These are phyloP conservation scores for Callinectes sapidus DNA, from an alignment of 2,888 invertebrate species.

Conservation along the genomic window DNA sequence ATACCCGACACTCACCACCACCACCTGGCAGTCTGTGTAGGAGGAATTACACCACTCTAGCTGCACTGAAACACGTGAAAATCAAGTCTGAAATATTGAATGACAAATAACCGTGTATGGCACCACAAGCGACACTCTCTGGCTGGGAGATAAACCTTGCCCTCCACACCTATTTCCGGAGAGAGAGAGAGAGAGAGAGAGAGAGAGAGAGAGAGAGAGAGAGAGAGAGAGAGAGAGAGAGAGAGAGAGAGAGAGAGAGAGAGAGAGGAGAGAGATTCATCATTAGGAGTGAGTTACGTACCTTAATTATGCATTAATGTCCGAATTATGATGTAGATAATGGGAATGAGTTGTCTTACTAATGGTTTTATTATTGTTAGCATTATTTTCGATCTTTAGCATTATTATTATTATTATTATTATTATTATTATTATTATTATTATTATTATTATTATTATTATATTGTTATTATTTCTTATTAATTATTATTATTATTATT, in stretches of 20 bases:
- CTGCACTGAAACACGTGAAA: not conserved
- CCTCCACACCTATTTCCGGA: not conserved
- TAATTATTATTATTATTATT: not conserved
- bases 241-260: not conserved
- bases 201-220: not conserved
- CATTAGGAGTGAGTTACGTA: not conserved
- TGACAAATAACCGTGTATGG: not conserved
- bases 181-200: constrained; percentile 21
- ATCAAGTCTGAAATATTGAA: not conserved
- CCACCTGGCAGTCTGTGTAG: not conserved
- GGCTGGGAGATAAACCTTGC: not conserved
- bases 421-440: not conserved
- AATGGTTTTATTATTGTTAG: not conserved
- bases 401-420: not conserved
- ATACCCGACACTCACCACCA: not conserved
- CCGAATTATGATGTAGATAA: constrained; percentile 5
- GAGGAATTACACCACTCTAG: not conserved
- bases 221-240: constrained; percentile 17
- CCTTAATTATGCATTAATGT: constrained; percentile 15
- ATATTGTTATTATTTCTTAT: not conserved
- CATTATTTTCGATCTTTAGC: not conserved
- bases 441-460: not conserved
- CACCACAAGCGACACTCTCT: not conserved
- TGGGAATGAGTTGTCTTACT: not conserved
- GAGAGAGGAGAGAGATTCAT: not conserved